Evolutionary conservation across 2,888 invertebrate species (phyloP).

Genomic region (Eilema sororculum): DNA sequence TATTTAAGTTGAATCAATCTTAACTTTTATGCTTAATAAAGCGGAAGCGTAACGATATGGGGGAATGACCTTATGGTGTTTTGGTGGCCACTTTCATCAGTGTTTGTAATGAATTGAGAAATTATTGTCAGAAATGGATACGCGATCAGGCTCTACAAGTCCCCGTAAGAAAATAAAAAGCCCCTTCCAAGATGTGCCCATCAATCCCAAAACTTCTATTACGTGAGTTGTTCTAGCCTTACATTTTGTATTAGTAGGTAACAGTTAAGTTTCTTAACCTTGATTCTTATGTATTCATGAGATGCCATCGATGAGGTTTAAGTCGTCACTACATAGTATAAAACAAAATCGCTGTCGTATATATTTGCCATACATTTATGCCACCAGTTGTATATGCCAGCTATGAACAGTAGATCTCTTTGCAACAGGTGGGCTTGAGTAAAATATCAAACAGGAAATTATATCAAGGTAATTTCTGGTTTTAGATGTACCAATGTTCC

Average conservation of each 20-base stretch:
- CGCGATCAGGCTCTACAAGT: constrained; percentile 63
- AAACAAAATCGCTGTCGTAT: too few relatives aligned
- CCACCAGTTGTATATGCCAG: not conserved
- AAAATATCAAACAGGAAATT: not conserved
- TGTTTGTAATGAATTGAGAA: constrained; percentile 2
- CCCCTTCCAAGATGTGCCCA: constrained; percentile 59
- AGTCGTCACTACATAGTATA: too few relatives aligned
- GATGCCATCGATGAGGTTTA: too few relatives aligned
- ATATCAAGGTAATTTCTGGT: not conserved
- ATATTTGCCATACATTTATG: not conserved
- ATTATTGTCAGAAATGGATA: constrained; percentile 39
- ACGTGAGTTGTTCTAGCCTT: constrained; percentile 68
- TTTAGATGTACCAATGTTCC: constrained; percentile 89
- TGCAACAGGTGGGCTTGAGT: not conserved
- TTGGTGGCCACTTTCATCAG: constrained; percentile 22
- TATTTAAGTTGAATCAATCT: not conserved
- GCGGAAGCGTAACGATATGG: not conserved
- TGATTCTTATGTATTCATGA: not conserved
- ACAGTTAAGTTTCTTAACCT: not conserved
- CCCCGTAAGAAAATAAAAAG: constrained; percentile 71
- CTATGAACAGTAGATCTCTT: not conserved
- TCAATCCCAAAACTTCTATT: constrained; percentile 75
- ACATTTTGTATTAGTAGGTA: not conserved
- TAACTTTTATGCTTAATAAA: not conserved
- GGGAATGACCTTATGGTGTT: constrained; percentile 39